Conservation (phyloP, 2,888 invertebrate genomes). For the Drosophila cognata region DNA sequence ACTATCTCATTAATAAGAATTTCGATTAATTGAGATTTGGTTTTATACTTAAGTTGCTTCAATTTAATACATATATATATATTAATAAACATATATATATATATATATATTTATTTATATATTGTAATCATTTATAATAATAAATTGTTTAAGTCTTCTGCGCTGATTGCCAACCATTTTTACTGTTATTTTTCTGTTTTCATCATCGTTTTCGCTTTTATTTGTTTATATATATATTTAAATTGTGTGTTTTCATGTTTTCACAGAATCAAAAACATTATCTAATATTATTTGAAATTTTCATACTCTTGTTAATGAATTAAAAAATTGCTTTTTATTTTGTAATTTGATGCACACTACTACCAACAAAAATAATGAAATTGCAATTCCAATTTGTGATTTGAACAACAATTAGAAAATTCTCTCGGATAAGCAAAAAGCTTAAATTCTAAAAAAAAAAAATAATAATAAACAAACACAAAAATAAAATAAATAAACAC, state of each 20-base stretch:
- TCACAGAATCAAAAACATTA: conserved; percentile 6
- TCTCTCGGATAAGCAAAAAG: conserved; percentile 18
- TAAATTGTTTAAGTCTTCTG: conserved; percentile 79
- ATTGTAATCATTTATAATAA: conserved; percentile 60
- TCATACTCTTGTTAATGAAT: conserved; percentile 8
- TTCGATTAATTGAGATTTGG: conserved; percentile 49
- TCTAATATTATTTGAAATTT: conserved; percentile 1
- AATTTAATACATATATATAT: conserved; percentile 14
- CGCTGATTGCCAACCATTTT: conserved; percentile 80
- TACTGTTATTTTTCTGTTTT: conserved; percentile 28
- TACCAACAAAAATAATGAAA: conserved; percentile 64
- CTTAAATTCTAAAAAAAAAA: conserved; percentile 13
- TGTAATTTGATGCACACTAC: conserved; percentile 32
- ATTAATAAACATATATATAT: conserved; percentile 29
- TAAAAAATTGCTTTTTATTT: conserved; percentile 33
- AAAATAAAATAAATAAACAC: conserved; percentile 44
- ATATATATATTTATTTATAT: conserved; percentile 34
- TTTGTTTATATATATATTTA: conserved; percentile 21
- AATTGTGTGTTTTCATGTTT: conserved; percentile 21
- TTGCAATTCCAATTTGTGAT: conserved; percentile 28
- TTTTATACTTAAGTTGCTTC: conserved; percentile 28
- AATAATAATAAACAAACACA: conserved; percentile 37
- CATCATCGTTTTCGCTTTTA: conserved; percentile 9
- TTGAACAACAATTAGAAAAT: conserved; percentile 56
- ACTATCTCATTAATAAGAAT: conserved; percentile 17